Evolutionary conservation across 2,113 vertebrate genomes (phyloP).

Genomic region (Anseranas semipalmata): DNA sequence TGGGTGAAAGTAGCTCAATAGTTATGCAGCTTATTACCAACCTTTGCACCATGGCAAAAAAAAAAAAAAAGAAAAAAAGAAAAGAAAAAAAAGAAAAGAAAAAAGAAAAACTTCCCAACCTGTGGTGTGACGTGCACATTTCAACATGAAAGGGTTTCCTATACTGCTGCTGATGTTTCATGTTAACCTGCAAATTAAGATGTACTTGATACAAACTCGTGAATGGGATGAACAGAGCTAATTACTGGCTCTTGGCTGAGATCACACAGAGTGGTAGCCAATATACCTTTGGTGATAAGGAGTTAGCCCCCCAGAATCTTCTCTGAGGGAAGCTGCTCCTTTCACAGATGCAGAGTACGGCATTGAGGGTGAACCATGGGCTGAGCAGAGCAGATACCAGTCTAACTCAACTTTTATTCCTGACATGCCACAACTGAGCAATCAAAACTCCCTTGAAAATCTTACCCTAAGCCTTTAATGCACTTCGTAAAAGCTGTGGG

Average conservation of each 20-base stretch:
- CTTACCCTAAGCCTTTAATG: constrained; percentile 28
- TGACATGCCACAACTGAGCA: background rate
- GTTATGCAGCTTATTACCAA: background rate
- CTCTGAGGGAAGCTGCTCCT: background rate
- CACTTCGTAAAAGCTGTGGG: constrained; percentile 27
- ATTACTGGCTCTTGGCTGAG: background rate
- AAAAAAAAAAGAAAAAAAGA: too few relatives aligned
- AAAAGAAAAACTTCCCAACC: rapidly evolving
- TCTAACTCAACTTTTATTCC: constrained; percentile 31
- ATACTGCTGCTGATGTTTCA: background rate
- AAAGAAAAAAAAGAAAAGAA: too few relatives aligned
- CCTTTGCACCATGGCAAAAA: background rate
- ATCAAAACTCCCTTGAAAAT: constrained; percentile 37
- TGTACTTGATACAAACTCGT: background rate
- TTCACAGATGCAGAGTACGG: background rate
- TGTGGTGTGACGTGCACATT: rapidly evolving
- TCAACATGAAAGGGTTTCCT: background rate
- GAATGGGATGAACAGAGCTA: background rate
- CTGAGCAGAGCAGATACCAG: background rate
- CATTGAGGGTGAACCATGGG: background rate
- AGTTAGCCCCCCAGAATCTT: background rate
- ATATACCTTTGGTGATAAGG: background rate
- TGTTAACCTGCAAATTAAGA: background rate
- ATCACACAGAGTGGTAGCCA: background rate
- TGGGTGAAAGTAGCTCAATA: background rate